A percentile compares a stretch with the other conserved stretches of the same genome.
phyloP scores from a whole-genome alignment of 2,797 vertebrate species.

The Cercopithecus neglectus region DNA sequence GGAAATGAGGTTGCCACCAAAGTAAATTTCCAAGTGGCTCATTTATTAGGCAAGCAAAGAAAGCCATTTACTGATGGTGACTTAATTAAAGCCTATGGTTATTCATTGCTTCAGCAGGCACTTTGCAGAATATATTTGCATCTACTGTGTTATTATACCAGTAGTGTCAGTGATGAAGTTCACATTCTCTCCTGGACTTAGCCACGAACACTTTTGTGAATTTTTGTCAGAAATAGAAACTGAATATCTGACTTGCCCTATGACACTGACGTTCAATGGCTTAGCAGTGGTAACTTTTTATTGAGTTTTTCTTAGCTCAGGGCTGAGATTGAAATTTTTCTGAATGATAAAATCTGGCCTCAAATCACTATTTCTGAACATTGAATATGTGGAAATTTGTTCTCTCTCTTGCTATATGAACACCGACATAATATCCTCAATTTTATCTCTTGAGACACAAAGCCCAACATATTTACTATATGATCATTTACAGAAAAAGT shows the following conservation, averaged over 20 bases:
- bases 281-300: background rate
- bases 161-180: background rate
- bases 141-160: background rate
- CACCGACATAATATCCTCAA: background rate
- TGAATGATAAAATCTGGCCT: background rate
- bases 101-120: background rate
- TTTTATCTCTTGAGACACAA: background rate
- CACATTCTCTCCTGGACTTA: background rate
- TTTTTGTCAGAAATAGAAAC: background rate
- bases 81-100: slow-evolving; percentile 23
- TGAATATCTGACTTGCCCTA: background rate
- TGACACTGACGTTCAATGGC: background rate
- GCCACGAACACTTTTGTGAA: background rate
- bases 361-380: background rate
- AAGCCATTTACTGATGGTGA: background rate
- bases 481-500: background rate
- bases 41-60: slow-evolving; percentile 31
- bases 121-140: background rate
- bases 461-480: background rate
- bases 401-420: slow-evolving; percentile 9
- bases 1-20: background rate
- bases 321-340: background rate
- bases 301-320: background rate
- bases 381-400: background rate
- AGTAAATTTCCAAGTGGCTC: slow-evolving; percentile 25